Percentiles rank a stretch among this genome's conserved stretches.
Evolutionary conservation across 2,888 invertebrate species (phyloP).

Genomic region (Scaptomyza polygonia): DNA sequence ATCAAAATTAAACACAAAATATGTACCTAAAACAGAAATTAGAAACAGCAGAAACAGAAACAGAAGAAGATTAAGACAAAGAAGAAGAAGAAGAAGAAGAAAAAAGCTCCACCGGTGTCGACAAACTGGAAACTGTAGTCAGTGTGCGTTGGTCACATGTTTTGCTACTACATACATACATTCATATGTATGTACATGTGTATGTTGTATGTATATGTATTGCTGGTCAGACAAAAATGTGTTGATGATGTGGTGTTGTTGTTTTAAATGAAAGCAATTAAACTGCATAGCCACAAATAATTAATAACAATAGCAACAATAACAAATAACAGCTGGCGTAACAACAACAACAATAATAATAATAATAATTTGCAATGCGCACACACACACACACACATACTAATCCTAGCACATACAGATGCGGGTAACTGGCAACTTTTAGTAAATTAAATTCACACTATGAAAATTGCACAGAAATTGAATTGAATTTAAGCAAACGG

Average conservation of each 20-base stretch:
- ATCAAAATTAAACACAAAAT: conserved; percentile 2
- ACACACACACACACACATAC: conserved; percentile 19
- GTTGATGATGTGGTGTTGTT: too few species aligned
- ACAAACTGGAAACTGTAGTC: conserved; percentile 47
- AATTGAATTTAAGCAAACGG: conserved; percentile 72
- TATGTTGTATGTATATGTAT: too few species aligned
- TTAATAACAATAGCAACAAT: conserved; percentile 46
- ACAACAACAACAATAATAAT: conserved; percentile 18
- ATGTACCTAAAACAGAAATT: conserved; percentile 41
- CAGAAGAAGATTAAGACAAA: not conserved
- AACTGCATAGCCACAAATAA: conserved; percentile 73
- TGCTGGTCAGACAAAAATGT: too few species aligned
- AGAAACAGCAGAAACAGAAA: conserved; percentile 31
- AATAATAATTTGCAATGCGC: conserved; percentile 19
- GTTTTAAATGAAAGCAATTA: conserved; percentile 65
- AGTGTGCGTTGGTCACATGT: conserved; percentile 54
- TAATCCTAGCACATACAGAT: conserved; percentile 24
- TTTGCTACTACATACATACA: conserved; percentile 31
- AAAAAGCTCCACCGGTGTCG: conserved; percentile 51
- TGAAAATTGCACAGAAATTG: conserved; percentile 70
- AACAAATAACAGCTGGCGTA: conserved; percentile 54
- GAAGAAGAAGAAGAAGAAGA: conserved; percentile 15
- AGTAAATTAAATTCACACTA: conserved; percentile 72
- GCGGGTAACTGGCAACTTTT: conserved; percentile 44
- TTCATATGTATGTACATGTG: too few species aligned